A percentile compares a stretch with the other conserved stretches of the same genome.
phyloP scores from a whole-genome alignment of 2,113 vertebrate species.

The Austrofundulus limnaeus region DNA sequence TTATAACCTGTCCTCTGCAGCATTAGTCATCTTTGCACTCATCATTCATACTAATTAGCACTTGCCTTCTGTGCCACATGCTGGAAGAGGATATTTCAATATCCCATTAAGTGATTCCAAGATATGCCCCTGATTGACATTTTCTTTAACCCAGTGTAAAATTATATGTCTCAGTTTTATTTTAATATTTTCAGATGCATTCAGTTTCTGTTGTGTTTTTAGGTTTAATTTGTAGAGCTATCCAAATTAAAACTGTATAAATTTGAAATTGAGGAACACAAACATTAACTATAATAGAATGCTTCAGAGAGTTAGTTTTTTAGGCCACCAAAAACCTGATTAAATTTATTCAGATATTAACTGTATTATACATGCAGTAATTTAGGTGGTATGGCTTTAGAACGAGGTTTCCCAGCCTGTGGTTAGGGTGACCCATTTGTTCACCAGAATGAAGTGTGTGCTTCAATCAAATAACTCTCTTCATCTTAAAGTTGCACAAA shows the following conservation, averaged over 20 bases:
- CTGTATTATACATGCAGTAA: background rate
- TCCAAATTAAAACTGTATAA: slow-evolving; percentile 4
- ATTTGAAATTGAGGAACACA: background rate
- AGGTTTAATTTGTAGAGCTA: slow-evolving; percentile 40
- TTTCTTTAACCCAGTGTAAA: slow-evolving; percentile 72
- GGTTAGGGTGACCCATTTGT: background rate
- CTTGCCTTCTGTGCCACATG: slow-evolving; percentile 69
- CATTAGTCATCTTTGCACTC: slow-evolving; percentile 81
- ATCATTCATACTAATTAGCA: slow-evolving; percentile 82
- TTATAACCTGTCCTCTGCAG: slow-evolving; percentile 80
- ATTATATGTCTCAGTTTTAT: slow-evolving; percentile 76
- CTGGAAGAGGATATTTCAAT: slow-evolving; percentile 81
- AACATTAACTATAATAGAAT: background rate
- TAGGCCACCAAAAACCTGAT: background rate
- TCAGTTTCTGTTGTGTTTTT: slow-evolving; percentile 35
- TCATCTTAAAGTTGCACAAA: slow-evolving; percentile 36
- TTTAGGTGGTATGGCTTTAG: background rate
- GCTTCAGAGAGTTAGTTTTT: background rate
- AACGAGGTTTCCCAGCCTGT: background rate
- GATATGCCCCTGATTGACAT: slow-evolving; percentile 79
- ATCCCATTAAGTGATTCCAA: slow-evolving; percentile 79
- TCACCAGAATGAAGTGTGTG: slow-evolving; percentile 7
- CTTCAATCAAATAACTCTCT: slow-evolving; percentile 31
- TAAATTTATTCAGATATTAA: background rate
- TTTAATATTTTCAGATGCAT: slow-evolving; percentile 69